These are phyloP conservation scores for Pterostichus madidus DNA, from an alignment of 2,888 invertebrate genomes.

Conservation along the genomic window DNA sequence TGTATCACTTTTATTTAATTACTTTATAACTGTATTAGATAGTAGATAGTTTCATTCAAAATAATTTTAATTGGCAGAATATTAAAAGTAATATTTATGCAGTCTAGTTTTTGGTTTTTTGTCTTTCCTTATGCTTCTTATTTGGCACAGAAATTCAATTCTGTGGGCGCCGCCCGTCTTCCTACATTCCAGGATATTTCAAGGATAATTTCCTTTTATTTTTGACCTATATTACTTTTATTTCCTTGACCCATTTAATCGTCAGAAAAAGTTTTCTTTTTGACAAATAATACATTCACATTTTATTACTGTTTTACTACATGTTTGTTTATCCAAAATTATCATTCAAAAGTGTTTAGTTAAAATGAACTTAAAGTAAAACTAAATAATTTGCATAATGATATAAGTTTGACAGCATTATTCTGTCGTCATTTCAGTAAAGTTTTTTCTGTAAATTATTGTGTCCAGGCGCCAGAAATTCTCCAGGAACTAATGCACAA, in stretches of 20 bases:
- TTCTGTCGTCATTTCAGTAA: not conserved
- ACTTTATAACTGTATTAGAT: too few species aligned
- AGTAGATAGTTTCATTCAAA: too few species aligned
- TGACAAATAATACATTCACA: too few species aligned
- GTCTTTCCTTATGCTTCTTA: not conserved
- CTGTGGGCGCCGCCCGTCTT: not conserved
- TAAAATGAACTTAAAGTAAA: not conserved
- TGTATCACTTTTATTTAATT: too few species aligned
- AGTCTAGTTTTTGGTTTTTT: not conserved
- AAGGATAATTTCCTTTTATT: conserved; percentile 1
- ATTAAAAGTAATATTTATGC: too few species aligned
- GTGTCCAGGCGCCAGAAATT: conserved; percentile 7
- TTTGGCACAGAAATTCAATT: not conserved
- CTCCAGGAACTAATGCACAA: not conserved
- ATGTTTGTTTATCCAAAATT: too few species aligned
- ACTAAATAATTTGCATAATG: not conserved
- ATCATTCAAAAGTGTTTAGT: too few species aligned
- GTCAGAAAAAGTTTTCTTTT: not conserved
- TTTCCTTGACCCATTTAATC: not conserved
- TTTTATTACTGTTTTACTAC: too few species aligned
- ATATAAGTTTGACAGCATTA: not conserved
- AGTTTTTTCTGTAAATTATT: not conserved
- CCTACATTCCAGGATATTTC: conserved; percentile 3
- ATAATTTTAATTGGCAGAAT: too few species aligned
- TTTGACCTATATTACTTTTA: not conserved